Evolutionary conservation across 1,140 invertebrate species (phyloP).

Genomic region (Protaetia brevitarsis): DNA sequence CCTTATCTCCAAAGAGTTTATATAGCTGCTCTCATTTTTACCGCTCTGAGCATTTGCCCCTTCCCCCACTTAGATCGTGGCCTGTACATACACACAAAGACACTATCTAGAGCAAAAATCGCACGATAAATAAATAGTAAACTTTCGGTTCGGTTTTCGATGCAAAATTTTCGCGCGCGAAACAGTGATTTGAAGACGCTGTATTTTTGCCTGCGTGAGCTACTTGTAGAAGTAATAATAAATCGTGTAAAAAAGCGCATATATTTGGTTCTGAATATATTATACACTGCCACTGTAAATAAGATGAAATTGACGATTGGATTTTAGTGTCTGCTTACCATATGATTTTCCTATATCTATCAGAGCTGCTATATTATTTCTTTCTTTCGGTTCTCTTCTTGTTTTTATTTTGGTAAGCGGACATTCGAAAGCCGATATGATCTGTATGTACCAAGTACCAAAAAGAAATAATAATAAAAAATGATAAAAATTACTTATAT

Average conservation of each 20-base stretch:
- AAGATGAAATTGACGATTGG: conserved; percentile 39
- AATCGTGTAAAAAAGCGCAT: conserved; percentile 10
- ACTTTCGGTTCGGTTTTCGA: too few relatives aligned
- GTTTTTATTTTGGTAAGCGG: conserved; percentile 35
- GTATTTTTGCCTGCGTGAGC: conserved; percentile 45
- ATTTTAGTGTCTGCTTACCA: conserved; percentile 40
- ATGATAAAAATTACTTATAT: conserved; percentile 1
- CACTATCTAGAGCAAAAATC: too few relatives aligned
- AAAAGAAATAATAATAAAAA: conserved; percentile 5
- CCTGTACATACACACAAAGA: too few relatives aligned
- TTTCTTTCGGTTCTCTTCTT: background rate
- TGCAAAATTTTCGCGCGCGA: background rate
- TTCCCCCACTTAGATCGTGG: too few relatives aligned
- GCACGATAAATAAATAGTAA: too few relatives aligned
- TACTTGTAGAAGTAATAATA: conserved; percentile 16
- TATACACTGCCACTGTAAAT: conserved; percentile 44
- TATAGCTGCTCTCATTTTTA: too few relatives aligned
- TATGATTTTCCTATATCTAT: background rate
- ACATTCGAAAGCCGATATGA: conserved; percentile 43
- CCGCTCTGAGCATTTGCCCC: too few relatives aligned
- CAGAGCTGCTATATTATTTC: background rate
- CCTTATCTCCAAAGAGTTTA: too few relatives aligned
- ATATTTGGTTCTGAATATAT: conserved; percentile 37
- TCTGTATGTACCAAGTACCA: conserved; percentile 48
- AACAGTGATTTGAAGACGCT: too few relatives aligned